These are phyloP conservation scores for Melitaea cinxia DNA, from an alignment of 1,140 invertebrate genomes.

Conservation along the genomic window DNA sequence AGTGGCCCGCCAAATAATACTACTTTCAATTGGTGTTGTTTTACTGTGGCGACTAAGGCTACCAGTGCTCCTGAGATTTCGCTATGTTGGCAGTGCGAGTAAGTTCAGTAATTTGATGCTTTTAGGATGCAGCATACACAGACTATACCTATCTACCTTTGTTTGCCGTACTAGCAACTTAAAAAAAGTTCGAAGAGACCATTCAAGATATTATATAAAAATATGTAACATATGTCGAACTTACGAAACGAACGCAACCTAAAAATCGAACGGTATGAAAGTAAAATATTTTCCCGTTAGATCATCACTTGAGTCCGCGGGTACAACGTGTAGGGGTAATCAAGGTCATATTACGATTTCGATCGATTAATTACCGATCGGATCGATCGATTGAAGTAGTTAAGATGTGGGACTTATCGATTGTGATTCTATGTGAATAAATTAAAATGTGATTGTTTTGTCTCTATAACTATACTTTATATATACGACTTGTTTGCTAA, in stretches of 20 bases:
- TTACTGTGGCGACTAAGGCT: too few species aligned
- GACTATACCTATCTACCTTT: too few species aligned
- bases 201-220: not conserved
- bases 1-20: too few species aligned
- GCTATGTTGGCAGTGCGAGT: too few species aligned
- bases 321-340: slow-evolving; percentile 2
- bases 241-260: not conserved
- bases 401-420: slow-evolving; percentile 55
- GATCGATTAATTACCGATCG: slow-evolving; percentile 58
- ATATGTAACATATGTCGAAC: not conserved
- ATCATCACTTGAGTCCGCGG: not conserved
- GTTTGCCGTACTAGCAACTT: too few species aligned
- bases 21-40: too few species aligned
- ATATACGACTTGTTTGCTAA: too few species aligned
- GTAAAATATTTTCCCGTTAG: not conserved
- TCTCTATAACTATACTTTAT: slow-evolving; percentile 8
- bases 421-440: slow-evolving; percentile 51
- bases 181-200: too few species aligned
- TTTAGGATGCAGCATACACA: too few species aligned
- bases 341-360: slow-evolving; percentile 30
- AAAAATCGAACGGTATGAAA: not conserved
- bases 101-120: too few species aligned
- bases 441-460: slow-evolving; percentile 53
- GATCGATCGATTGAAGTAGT: slow-evolving; percentile 52
- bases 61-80: too few species aligned